Evolutionary conservation across 2,888 invertebrate species (phyloP).

Genomic region (Brassicogethes aeneus): DNA sequence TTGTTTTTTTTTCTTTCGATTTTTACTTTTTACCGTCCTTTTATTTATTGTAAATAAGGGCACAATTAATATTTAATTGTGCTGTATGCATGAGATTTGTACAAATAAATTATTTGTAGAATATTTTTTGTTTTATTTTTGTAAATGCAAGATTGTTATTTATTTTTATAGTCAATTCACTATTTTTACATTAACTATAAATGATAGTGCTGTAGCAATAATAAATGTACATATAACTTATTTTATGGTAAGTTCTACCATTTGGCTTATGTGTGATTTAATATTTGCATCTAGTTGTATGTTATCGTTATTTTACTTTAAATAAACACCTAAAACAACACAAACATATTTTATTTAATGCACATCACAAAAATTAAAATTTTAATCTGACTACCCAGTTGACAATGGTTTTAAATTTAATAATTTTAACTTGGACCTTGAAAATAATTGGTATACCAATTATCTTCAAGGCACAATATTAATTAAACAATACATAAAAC

Average conservation of each 20-base stretch:
- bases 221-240: not conserved
- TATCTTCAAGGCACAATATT: too few relatives aligned
- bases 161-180: not conserved
- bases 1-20: constrained; percentile 5
- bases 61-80: constrained; percentile 24
- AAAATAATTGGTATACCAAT: too few relatives aligned
- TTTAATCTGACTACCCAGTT: too few relatives aligned
- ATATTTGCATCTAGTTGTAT: not conserved
- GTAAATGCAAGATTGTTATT: constrained; percentile 12
- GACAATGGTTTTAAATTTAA: too few relatives aligned
- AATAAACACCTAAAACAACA: not conserved
- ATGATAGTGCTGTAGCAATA: not conserved
- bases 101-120: constrained; percentile 17
- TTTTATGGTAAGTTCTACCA: not conserved
- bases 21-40: constrained; percentile 19
- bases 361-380: too few relatives aligned
- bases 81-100: constrained; percentile 20
- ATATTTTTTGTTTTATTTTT: constrained; percentile 8
- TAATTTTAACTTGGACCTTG: too few relatives aligned
- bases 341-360: too few relatives aligned
- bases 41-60: constrained; percentile 26
- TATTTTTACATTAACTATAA: not conserved
- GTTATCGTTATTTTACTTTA: not conserved
- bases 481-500: too few relatives aligned
- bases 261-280: not conserved